Conservation (phyloP, 2,113 vertebrate genomes). For the Hydrolagus affinis region DNA sequence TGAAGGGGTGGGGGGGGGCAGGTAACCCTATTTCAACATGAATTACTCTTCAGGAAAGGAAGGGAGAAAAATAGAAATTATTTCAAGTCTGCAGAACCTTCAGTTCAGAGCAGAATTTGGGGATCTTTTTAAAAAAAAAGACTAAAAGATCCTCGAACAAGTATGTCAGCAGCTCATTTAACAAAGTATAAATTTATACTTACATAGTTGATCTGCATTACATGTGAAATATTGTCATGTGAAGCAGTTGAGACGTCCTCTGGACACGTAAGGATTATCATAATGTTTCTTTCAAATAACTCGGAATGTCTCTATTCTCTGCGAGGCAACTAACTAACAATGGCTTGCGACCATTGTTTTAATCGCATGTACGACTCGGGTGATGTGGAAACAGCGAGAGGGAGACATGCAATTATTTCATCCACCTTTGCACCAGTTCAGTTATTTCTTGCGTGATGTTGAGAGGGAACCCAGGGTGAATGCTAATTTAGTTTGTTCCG, state of each 20-base stretch:
- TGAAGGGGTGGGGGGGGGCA: neutral
- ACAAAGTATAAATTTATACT: neutral
- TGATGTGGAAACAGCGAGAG: neutral
- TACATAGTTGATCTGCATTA: neutral
- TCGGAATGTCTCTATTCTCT: neutral
- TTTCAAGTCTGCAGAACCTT: neutral
- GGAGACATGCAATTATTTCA: slow-evolving; percentile 9
- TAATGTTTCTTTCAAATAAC: neutral
- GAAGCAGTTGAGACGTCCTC: no score
- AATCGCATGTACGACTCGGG: neutral
- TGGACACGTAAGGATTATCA: no score
- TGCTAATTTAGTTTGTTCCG: neutral
- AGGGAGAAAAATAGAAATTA: neutral
- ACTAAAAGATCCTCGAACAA: neutral
- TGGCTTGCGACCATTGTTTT: neutral
- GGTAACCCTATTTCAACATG: neutral
- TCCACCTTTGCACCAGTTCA: neutral
- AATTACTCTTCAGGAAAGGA: neutral
- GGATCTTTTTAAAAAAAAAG: neutral
- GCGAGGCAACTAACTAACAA: neutral
- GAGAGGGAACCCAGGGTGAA: neutral
- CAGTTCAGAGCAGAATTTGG: neutral
- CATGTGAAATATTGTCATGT: neutral
- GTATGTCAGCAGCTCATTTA: neutral
- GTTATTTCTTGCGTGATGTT: slow-evolving; percentile 1